These are phyloP conservation scores for Harpalus rubripes DNA, from an alignment of 2,888 invertebrate species.

Conservation along the genomic window DNA sequence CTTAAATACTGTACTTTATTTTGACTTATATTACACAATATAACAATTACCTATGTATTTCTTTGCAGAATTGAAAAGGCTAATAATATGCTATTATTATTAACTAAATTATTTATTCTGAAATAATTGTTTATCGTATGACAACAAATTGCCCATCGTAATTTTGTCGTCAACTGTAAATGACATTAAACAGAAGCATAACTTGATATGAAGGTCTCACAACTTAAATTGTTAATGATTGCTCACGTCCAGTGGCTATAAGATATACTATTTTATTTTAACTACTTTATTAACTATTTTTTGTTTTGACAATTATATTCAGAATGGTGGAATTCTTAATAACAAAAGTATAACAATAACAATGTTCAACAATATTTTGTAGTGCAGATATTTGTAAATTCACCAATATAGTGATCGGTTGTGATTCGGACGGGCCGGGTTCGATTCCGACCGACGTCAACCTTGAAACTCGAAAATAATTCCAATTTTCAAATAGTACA, in stretches of 20 bases:
- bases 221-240: constrained; percentile 42
- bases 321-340: not conserved
- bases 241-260: constrained; percentile 9
- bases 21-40: not conserved
- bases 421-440: too few relatives aligned
- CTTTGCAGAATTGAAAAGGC: not conserved
- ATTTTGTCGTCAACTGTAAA: constrained; percentile 49
- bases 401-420: too few relatives aligned
- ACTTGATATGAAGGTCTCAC: constrained; percentile 50
- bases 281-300: constrained; percentile 43
- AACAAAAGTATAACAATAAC: too few relatives aligned
- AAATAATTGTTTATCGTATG: constrained; percentile 33
- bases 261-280: constrained; percentile 38
- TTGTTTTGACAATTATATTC: constrained; percentile 36
- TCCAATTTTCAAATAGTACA: too few relatives aligned
- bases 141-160: constrained; percentile 36
- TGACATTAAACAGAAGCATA: constrained; percentile 42
- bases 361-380: too few relatives aligned
- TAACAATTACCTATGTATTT: not conserved
- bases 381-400: too few relatives aligned
- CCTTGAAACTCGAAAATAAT: too few relatives aligned
- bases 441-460: too few relatives aligned
- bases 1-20: not conserved
- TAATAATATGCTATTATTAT: not conserved
- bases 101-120: constrained; percentile 6